These are phyloP conservation scores for Catocala nupta DNA, from an alignment of 2,888 invertebrate species.

Conservation along the genomic window DNA sequence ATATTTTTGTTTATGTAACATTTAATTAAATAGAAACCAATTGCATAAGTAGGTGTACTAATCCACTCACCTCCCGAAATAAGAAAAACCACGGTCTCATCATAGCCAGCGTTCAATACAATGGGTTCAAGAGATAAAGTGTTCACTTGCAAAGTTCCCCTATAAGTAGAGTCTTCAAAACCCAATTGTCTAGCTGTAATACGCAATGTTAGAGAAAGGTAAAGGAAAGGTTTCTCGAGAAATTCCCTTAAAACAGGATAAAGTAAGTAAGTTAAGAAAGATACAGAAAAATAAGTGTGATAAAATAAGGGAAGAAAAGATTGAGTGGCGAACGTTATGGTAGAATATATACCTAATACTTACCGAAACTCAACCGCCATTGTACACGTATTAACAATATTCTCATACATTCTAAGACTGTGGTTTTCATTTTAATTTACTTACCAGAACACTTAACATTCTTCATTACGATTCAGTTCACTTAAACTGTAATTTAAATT, in stretches of 20 bases:
- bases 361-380: not conserved
- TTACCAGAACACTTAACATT: not conserved
- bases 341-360: not conserved
- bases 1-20: too few species aligned
- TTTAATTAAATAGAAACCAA: too few species aligned
- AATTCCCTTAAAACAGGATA: constrained; percentile 20
- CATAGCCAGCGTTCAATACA: constrained; percentile 60
- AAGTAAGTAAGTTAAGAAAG: constrained; percentile 22
- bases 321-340: not conserved
- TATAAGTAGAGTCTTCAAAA: constrained; percentile 67
- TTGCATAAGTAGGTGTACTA: too few species aligned
- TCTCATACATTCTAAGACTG: constrained; percentile 29
- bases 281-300: not conserved
- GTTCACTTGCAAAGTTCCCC: constrained; percentile 62
- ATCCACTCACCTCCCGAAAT: constrained; percentile 68
- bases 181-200: constrained; percentile 67
- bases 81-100: constrained; percentile 58
- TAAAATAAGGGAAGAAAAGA: not conserved
- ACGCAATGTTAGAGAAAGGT: constrained; percentile 40
- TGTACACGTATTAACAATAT: not conserved
- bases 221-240: constrained; percentile 24
- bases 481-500: too few species aligned
- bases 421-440: constrained; percentile 38
- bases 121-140: constrained; percentile 58
- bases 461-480: not conserved